Evolutionary conservation across 2,888 invertebrate genomes (phyloP), one percentile per base, ranked within the genome.

Genomic region (Drosophila falleni): DNA sequence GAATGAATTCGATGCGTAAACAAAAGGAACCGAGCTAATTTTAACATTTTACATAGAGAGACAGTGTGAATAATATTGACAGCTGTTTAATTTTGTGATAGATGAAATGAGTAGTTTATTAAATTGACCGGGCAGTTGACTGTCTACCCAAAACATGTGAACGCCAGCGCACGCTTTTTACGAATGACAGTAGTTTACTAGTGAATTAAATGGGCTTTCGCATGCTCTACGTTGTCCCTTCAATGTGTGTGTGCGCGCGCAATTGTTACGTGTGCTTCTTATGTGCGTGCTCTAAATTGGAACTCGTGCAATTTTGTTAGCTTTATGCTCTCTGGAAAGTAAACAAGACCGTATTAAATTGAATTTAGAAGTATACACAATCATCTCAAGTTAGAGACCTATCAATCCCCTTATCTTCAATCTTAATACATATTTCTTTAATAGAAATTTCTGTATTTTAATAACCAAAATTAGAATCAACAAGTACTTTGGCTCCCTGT

Each of bases 171-270:
- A 62, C 50, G 61, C 54, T 55, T 47, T 26, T 42, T 41, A 58
- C 76, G 65, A 76, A 76, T 76, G 76, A 29, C 44, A 62, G 47
- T 26, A 56, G 47, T 58, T 50, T 55, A 62, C 69, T 62, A 49
- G 23, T 63, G 62, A 76, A 73, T 73, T 76, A 39, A 76, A 73
- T 44, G 59, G 69, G 61, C 73, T 65, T 73, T 76, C 47, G 56
- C 47, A 53, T 61, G 55, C 50, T 69, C 58, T 47, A 54, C 19
- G 49, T 49, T 56, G 19, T 41, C 11, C n/a, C 42, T 42, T 59
- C 44, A 51, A 49, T 69, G 72, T 75, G 44, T 76, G 65, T 49
- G 77, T 77, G 76, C 70, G 74, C 76, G 76, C 76, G 74, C 76
- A 77, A 76, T 73, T 76, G 55, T 42, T 59, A 46, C 71, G 66